Evolutionary conservation across 2,113 vertebrate genomes (phyloP).

Genomic region (Sporophila hypoxantha): DNA sequence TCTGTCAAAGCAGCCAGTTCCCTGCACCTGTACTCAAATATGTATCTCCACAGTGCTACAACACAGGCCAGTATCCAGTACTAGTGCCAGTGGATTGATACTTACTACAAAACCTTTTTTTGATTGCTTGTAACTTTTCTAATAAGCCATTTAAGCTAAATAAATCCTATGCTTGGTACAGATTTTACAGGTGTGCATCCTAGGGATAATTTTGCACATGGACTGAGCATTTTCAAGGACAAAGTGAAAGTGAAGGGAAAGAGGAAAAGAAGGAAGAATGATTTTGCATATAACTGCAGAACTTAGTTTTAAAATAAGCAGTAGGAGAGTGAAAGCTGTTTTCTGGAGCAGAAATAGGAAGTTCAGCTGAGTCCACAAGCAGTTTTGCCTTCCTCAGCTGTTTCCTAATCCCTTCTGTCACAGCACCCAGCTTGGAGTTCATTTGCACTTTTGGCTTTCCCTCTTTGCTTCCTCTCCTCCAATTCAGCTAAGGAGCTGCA

Average conservation of each 20-base stretch:
- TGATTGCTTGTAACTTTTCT: not conserved
- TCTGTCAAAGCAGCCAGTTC: not conserved
- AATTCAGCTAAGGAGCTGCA: not conserved
- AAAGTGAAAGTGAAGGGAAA: not conserved
- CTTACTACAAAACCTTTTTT: not conserved
- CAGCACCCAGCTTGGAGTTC: not conserved
- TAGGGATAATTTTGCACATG: not conserved
- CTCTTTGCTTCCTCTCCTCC: not conserved
- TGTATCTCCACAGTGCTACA: not conserved
- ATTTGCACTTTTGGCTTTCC: not conserved
- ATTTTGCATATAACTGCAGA: not conserved
- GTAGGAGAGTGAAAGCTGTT: not conserved
- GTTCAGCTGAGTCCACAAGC: not conserved
- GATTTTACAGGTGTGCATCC: not conserved
- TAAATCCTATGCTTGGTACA: not conserved
- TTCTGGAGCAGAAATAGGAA: constrained; percentile 11
- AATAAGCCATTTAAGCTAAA: not conserved
- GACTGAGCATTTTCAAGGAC: not conserved
- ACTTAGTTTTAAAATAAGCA: not conserved
- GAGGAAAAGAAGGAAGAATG: not conserved
- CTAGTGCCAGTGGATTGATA: not conserved
- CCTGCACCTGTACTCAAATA: not conserved
- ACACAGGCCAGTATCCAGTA: not conserved
- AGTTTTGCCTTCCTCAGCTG: not conserved
- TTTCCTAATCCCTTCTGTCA: not conserved